Evolutionary conservation across 2,888 invertebrate genomes (phyloP), one percentile per base, ranked within the genome.

Genomic region (Automeris io): DNA sequence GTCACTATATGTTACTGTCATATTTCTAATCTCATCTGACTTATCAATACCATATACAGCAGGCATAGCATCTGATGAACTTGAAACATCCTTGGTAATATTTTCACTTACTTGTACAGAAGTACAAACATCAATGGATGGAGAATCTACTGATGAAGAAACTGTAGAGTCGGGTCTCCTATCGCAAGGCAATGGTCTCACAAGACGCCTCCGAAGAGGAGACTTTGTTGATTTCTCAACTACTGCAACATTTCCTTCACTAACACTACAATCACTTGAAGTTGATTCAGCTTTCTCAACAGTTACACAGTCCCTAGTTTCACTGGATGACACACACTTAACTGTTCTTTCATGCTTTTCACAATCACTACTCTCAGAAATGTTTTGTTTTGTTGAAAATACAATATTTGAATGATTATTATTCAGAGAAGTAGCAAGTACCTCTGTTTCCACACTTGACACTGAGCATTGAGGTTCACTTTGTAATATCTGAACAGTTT

Each of bases 221-320:
- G 81, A 79, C 48, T 70, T 64, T 21, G 71, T 68, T 37, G 58
- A 50, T 40, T 66, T 51, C 46, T 78, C 79, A 25, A 53, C 46
- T 26, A 51, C 49, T 42, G 54, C 47, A 39, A 53, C 45, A 52
- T 62, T 72, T 41, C 60, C 67, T 57, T 74, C 78, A 75, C 78
- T 74, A 54, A 74, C 67, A 77, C 72, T 76, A 72, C 61, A 75
- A 61, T 83, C 85, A 82, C 76, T 80, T 47, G 83, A 85, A 22
- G 86, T 83, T 46, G 85, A 81, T 65, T 86, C 82, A 38, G 77
- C 85, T 75, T 73, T 80, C 71, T 80, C 85, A 50, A 82, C 72
- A 60, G 69, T 75, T 49, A 85, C 72, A 72, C 67, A 77, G 70
- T 81, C 79, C 49, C 67, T 61, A 55, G 50, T 75, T 64, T 76